These are phyloP conservation scores for Scomber japonicus DNA, from an alignment of 2,113 vertebrate species.

Conservation along the genomic window DNA sequence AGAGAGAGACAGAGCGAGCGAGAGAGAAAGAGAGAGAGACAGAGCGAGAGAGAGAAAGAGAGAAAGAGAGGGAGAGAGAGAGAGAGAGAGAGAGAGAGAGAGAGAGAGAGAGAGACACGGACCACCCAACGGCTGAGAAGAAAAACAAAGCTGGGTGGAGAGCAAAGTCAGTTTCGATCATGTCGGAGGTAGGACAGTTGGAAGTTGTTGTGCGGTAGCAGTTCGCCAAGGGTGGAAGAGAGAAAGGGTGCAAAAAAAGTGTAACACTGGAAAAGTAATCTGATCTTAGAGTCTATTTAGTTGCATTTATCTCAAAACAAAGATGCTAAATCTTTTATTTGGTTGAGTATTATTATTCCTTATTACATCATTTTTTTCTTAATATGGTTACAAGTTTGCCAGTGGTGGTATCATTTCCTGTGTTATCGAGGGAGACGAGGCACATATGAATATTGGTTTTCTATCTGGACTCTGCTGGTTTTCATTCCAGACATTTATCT, in stretches of 20 bases:
- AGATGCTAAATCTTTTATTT: not conserved
- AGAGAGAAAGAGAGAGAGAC: not conserved
- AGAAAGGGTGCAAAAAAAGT: not conserved
- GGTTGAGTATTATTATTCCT: not conserved
- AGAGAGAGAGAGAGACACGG: slow-evolving; percentile 55
- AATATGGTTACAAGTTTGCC: too few relatives aligned
- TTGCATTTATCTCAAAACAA: not conserved
- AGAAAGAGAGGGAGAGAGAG: slow-evolving; percentile 29
- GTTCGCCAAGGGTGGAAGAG: slow-evolving; percentile 41
- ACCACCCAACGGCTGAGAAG: slow-evolving; percentile 81
- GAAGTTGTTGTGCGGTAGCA: slow-evolving; percentile 49
- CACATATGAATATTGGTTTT: not conserved
- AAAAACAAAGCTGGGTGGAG: slow-evolving; percentile 76
- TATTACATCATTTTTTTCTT: too few relatives aligned
- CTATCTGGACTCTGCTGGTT: not conserved
- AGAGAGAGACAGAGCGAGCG: slow-evolving; percentile 41
- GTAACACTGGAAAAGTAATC: not conserved
- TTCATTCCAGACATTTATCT: not conserved
- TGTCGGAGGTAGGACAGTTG: slow-evolving; percentile 53
- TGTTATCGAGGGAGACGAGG: not conserved
- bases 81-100: slow-evolving; percentile 41
- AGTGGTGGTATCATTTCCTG: not conserved
- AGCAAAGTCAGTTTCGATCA: slow-evolving; percentile 70
- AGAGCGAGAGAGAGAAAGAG: slow-evolving; percentile 38
- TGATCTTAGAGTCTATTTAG: not conserved